Evolutionary conservation across 2,888 invertebrate species (phyloP).

Genomic region (Gonocerus acuteangulatus): DNA sequence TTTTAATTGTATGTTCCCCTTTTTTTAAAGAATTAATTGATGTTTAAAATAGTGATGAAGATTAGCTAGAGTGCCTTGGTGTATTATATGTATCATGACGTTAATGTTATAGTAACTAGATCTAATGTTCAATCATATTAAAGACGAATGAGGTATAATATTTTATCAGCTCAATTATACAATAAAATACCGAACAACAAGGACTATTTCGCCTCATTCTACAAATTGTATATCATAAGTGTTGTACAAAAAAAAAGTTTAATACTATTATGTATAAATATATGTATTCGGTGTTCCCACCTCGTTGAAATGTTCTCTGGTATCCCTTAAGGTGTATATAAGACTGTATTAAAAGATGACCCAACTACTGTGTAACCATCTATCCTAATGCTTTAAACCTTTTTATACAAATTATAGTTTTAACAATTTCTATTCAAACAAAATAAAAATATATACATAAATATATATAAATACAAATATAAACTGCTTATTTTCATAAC

Average conservation of each 20-base stretch:
- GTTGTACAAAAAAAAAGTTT: constrained; percentile 3
- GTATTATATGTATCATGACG: constrained; percentile 26
- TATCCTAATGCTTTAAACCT: constrained; percentile 24
- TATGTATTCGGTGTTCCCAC: constrained; percentile 25
- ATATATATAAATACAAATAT: constrained; percentile 15
- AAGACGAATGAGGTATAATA: neutral
- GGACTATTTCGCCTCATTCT: neutral
- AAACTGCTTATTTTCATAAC: constrained; percentile 27
- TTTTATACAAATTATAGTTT: constrained; percentile 22
- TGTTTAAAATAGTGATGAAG: neutral
- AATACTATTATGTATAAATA: constrained; percentile 8
- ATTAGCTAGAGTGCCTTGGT: constrained; percentile 35
- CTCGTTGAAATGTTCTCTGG: constrained; percentile 25
- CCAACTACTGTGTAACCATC: constrained; percentile 14
- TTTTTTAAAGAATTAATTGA: neutral
- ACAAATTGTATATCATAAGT: constrained; percentile 4
- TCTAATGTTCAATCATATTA: neutral
- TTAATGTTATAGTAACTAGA: constrained; percentile 3
- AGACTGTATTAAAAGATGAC: constrained; percentile 23
- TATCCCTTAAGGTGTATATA: constrained; percentile 22
- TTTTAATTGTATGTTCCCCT: neutral
- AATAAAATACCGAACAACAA: constrained; percentile 5
- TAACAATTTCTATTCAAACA: constrained; percentile 15
- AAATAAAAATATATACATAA: constrained; percentile 16
- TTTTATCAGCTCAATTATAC: constrained; percentile 20